Evolutionary conservation across 2,113 vertebrate genomes (phyloP).

Genomic region (Oncorhynchus keta): DNA sequence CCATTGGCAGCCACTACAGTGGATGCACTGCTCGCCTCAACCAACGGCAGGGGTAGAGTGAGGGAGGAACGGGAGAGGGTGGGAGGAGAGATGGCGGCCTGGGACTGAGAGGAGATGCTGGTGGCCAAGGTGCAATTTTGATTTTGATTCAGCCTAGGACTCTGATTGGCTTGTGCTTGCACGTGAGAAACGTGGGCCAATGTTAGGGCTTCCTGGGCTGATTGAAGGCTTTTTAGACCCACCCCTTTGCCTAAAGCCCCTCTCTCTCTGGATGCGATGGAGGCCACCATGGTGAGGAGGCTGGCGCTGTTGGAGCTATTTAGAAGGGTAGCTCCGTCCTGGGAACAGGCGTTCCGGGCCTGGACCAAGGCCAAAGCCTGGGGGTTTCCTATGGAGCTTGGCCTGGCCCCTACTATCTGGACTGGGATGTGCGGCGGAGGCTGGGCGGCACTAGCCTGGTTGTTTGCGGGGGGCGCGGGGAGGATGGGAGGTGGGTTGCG

Average conservation of each 20-base stretch:
- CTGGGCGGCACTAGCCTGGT: constrained; percentile 58
- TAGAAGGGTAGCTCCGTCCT: constrained; percentile 48
- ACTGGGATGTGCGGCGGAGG: constrained; percentile 85
- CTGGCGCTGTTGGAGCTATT: constrained; percentile 61
- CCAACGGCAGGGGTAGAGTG: constrained; percentile 24
- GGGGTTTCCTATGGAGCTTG: constrained; percentile 82
- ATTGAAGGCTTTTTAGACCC: constrained; percentile 71
- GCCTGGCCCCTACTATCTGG: constrained; percentile 90
- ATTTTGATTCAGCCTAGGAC: constrained; percentile 26
- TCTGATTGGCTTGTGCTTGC: constrained; percentile 58
- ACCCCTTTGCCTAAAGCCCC: constrained; percentile 61
- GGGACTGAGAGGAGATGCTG: constrained; percentile 43
- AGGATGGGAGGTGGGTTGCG: constrained; percentile 75
- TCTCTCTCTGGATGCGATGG: constrained; percentile 61
- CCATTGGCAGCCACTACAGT: constrained; percentile 41
- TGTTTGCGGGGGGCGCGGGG: constrained; percentile 59
- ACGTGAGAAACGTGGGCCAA: constrained; percentile 62
- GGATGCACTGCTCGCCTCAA: constrained; percentile 40
- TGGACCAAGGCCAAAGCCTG: constrained; percentile 85
- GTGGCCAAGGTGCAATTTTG: constrained; percentile 36
- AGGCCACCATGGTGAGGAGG: constrained; percentile 69
- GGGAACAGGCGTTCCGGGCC: constrained; percentile 68
- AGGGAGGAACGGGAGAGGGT: constrained; percentile 27
- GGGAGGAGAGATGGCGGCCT: constrained; percentile 3
- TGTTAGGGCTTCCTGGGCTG: constrained; percentile 60